A percentile compares a stretch with the other conserved stretches of the same genome.
These are phyloP conservation scores for Daboia siamensis DNA, from an alignment of 2,113 vertebrate species.

Conservation along the genomic window DNA sequence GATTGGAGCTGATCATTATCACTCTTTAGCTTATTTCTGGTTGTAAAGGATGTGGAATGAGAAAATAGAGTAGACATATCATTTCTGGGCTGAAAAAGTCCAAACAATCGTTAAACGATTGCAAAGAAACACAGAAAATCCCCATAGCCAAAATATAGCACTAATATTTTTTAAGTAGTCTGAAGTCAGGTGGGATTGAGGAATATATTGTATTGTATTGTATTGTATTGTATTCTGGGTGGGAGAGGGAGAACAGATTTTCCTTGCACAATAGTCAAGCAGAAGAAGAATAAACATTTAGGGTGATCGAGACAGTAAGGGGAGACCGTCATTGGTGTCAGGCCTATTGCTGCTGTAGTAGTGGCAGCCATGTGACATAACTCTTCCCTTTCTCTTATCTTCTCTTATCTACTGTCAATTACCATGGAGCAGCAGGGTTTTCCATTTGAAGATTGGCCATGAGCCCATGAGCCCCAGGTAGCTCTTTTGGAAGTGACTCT, in stretches of 20 bases:
- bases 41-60: not conserved
- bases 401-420: not conserved
- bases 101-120: not conserved
- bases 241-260: not conserved
- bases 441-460: not conserved
- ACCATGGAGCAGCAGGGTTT: not conserved
- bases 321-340: not conserved
- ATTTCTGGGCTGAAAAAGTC: not conserved
- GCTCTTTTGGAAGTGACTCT: not conserved
- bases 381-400: not conserved
- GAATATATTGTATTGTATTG: no score
- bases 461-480: not conserved
- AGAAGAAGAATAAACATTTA: not conserved
- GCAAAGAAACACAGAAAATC: not conserved
- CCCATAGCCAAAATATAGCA: not conserved
- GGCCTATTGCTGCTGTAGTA: not conserved
- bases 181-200: not conserved
- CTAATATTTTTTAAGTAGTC: not conserved
- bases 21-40: not conserved
- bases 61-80: not conserved
- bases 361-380: not conserved
- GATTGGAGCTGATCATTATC: not conserved
- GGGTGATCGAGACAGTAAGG: not conserved
- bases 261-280: not conserved
- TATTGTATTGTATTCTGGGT: not conserved